phyloP scores from a whole-genome alignment of 2,888 invertebrate species.

The Megastigmus dorsalis region DNA sequence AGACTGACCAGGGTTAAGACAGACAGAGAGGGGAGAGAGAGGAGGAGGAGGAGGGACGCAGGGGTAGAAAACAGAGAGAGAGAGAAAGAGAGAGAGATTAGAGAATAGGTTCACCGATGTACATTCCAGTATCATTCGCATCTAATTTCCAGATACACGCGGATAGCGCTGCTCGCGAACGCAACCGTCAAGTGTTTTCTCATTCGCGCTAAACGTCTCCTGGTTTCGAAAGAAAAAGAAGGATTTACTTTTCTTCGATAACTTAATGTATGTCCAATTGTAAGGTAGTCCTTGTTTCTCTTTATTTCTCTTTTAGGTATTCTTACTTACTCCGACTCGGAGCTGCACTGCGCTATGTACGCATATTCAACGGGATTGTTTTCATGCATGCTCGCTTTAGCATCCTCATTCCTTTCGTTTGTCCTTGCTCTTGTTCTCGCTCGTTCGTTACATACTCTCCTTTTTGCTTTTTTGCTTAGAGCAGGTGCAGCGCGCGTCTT shows the following conservation, averaged over 20 bases:
- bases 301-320: conserved; percentile 31
- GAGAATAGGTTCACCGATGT: conserved; percentile 35
- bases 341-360: conserved; percentile 31
- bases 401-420: background rate
- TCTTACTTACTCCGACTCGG: conserved; percentile 39
- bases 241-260: conserved; percentile 29
- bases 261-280: conserved; percentile 22
- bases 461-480: too few relatives aligned
- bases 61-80: too few relatives aligned
- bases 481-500: conserved; percentile 30
- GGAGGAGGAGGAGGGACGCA: background rate
- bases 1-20: background rate
- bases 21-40: conserved; percentile 1
- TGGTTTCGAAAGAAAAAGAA: conserved; percentile 38
- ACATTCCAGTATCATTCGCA: conserved; percentile 23
- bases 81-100: conserved; percentile 26
- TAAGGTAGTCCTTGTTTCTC: conserved; percentile 42
- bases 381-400: too few relatives aligned
- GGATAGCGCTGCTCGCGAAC: conserved; percentile 30
- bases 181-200: conserved; percentile 14
- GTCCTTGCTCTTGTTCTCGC: background rate
- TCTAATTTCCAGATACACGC: conserved; percentile 20
- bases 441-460: conserved; percentile 6
- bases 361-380: conserved; percentile 19
- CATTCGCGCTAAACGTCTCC: conserved; percentile 27